These are phyloP conservation scores for Mormyrops attenuatus DNA, from an alignment of 2,797 vertebrate species.

Conservation along the genomic window DNA sequence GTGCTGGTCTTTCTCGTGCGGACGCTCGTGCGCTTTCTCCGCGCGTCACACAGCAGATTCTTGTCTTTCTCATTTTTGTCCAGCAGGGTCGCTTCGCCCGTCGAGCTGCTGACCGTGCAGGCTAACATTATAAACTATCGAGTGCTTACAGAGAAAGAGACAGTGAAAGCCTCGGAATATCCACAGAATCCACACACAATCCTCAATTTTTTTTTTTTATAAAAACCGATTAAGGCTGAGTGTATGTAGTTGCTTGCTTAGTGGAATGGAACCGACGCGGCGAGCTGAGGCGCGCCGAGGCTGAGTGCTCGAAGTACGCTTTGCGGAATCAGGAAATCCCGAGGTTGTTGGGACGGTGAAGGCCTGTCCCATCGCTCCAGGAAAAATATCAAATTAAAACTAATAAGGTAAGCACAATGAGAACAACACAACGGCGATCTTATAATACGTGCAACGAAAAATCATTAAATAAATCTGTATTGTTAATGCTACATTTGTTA, in stretches of 20 bases:
- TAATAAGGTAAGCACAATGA: slow-evolving; percentile 11
- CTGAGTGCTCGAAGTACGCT: background rate
- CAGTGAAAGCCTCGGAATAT: background rate
- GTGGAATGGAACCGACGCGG: slow-evolving; percentile 1
- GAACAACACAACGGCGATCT: background rate
- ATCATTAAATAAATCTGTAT: background rate
- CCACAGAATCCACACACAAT: background rate
- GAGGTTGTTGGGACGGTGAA: slow-evolving; percentile 15
- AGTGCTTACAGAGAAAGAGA: background rate
- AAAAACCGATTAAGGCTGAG: background rate
- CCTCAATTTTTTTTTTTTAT: background rate
- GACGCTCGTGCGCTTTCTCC: background rate
- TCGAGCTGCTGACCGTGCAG: background rate
- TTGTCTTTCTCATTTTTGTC: background rate
- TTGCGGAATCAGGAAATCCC: slow-evolving; percentile 16
- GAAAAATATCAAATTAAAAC: background rate
- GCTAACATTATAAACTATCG: background rate
- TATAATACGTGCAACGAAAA: background rate
- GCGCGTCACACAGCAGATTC: background rate
- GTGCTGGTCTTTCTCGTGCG: background rate
- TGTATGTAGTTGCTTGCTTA: background rate
- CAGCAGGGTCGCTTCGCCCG: background rate
- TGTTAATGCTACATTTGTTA: background rate
- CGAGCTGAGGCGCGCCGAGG: background rate
- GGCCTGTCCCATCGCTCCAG: background rate